Percentiles rank a stretch among this genome's conserved stretches.
These are phyloP conservation scores for Idaea aversata DNA, from an alignment of 2,888 invertebrate genomes.

Conservation along the genomic window DNA sequence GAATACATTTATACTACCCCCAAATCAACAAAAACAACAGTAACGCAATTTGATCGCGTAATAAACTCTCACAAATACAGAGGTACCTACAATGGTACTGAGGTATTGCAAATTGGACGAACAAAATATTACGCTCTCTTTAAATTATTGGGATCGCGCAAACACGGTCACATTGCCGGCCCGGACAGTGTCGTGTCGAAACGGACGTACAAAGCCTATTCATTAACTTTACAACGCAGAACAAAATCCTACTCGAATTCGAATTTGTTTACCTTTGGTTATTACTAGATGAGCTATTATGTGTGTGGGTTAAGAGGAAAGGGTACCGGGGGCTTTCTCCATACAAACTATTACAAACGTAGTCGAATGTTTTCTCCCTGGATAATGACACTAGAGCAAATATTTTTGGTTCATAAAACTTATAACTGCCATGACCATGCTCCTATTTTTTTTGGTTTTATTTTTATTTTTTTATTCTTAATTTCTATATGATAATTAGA, in stretches of 20 bases:
- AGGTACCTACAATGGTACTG: slow-evolving; percentile 28
- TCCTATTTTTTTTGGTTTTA: no score
- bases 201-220: slow-evolving; percentile 34
- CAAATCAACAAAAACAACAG: slow-evolving; percentile 34
- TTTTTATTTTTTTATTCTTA: no score
- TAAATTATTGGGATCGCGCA: slow-evolving; percentile 59
- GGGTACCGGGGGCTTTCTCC: no score
- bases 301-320: no score
- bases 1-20: slow-evolving; percentile 5
- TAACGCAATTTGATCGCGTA: slow-evolving; percentile 42
- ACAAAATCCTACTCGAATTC: slow-evolving; percentile 46
- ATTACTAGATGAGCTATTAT: slow-evolving; percentile 17
- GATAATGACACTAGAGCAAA: no score
- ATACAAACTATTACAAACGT: no score
- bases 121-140: slow-evolving; percentile 47
- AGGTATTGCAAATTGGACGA: slow-evolving; percentile 50
- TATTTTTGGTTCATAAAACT: no score
- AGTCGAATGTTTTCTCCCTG: no score
- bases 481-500: no score
- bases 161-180: slow-evolving; percentile 48
- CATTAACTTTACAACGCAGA: slow-evolving; percentile 50
- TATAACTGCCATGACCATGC: no score
- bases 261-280: slow-evolving; percentile 24
- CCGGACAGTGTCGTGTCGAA: slow-evolving; percentile 33
- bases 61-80: slow-evolving; percentile 41